Base-by-base conservation (phyloP, 2,888 invertebrate genomes). In the Coelopa pilipes region DNA sequence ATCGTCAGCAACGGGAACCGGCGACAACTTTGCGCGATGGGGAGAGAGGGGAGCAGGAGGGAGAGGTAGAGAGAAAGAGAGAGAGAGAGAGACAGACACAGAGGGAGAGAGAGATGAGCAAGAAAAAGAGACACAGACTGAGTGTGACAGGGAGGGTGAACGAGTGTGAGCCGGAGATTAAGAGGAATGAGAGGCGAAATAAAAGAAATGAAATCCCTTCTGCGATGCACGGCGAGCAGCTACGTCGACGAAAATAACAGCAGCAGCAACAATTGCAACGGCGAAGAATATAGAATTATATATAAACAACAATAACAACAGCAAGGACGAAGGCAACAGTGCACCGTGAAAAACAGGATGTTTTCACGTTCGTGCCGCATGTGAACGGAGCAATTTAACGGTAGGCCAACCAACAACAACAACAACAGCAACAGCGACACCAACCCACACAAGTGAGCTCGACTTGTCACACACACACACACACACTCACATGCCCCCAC, bases 371-470 rank as follows among this genome's bases (percentile, higher is more conserved):
- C 53, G n/a, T 15, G 53, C 10, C 10, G 53, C 53, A 53, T 53
- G 53, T 53, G 21, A 66, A 66, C 49, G 66, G 15, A 19, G 49
- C 49, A 49, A 49, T 66, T 66, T 66, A 66, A 66, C 45, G 66
- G 66, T 66, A 49, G 19, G 19, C 66, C 66, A n/a, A n/a, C n/a
- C n/a, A n/a, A n/a, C n/a, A n/a, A n/a, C n/a, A n/a, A n/a, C n/a
- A n/a, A n/a, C n/a, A n/a, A n/a, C n/a, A n/a, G 50, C 66, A 66
- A 66, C 24, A 62, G n/a, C 63, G 21, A 34, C 7, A 34, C 49
- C 46, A 46, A 17, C 49, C 46, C 65, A 46, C 60, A 60, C n/a
- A n/a, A n/a, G n/a, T n/a, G n/a, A n/a, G n/a, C n/a, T n/a, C n/a
- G n/a, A n/a, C n/a, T n/a, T n/a, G n/a, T n/a, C n/a, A n/a, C n/a